A percentile compares a stretch with the other conserved stretches of the same genome.
Evolutionary conservation across 2,797 vertebrate genomes (phyloP).

Genomic region (Coreius guichenoti): DNA sequence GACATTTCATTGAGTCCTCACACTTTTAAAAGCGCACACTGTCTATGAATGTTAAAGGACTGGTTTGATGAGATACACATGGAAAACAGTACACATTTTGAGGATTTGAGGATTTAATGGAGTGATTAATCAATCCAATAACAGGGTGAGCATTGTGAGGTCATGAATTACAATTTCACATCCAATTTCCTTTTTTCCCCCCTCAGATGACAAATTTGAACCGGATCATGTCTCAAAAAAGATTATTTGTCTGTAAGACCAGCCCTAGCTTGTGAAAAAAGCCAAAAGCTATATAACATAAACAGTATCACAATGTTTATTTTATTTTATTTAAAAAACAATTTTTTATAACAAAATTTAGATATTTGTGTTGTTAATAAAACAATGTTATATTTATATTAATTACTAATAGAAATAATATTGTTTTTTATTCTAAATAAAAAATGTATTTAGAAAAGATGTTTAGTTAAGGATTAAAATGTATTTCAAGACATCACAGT

Average conservation of each 20-base stretch:
- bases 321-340: background rate
- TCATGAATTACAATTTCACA: slow-evolving; percentile 39
- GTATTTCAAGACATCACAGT: background rate
- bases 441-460: background rate
- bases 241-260: background rate
- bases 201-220: slow-evolving; percentile 24
- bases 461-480: background rate
- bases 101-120: slow-evolving; percentile 40
- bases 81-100: slow-evolving; percentile 47
- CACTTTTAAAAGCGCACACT: slow-evolving; percentile 35
- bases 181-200: background rate
- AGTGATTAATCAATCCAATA: slow-evolving; percentile 45
- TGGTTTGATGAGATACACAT: slow-evolving; percentile 29
- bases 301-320: background rate
- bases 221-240: slow-evolving; percentile 24
- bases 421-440: too few relatives aligned
- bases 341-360: background rate
- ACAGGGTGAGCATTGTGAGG: slow-evolving; percentile 42
- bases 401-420: background rate
- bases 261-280: slow-evolving; percentile 8
- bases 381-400: background rate
- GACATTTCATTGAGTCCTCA: slow-evolving; percentile 40
- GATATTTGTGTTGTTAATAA: background rate
- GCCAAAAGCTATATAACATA: background rate
- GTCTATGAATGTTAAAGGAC: slow-evolving; percentile 32